Evolutionary conservation across 1,140 invertebrate species (phyloP), one percentile per base, ranked within the genome.

Genomic region (Heliconius himera): DNA sequence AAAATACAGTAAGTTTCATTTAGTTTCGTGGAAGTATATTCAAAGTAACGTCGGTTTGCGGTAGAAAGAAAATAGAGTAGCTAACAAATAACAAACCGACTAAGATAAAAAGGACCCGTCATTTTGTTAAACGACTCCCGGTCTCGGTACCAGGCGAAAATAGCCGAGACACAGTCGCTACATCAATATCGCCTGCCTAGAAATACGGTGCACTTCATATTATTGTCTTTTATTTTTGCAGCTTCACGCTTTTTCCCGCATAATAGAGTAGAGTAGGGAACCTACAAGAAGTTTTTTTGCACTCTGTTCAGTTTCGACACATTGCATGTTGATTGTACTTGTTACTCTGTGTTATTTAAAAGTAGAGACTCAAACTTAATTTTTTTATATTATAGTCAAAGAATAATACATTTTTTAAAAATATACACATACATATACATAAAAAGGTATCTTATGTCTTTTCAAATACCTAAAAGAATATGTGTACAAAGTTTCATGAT

Each of bases 31-130:
- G 85, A 88, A 81, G 86, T 85, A 88, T 89, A 92, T 92, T 91
- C 85, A 89, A 91, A 92, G 89, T 88, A 89, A 85, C 82, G 82
- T 88, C 85, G 82, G 90, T 90, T 86, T 92, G 89, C 87, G 90
- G 90, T 88, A 77, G 80, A 80, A 84, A 81, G 88, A 89, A 90
- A 90, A 90, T 90, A 90, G 89, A 91, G 86, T 79, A 83, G 82
- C 84, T 81, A 89, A 91, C 88, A 90, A 89, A 90, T 90, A 87
- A 86, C 84, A 83, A 77, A 81, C 79, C 82, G 82, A 85, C 82
- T 83, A 77, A 85, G 83, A 85, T 85, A 85, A 85, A 85, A 85
- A 83, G 83, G 83, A 73, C 78, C 85, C 81, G 83, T 85, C 83
- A 85, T 85, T 83, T 85, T 85, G 82, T 81, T 85, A 85, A 85